Conservation (phyloP, 1,140 invertebrate genomes). For the Drosophila ambigua region DNA sequence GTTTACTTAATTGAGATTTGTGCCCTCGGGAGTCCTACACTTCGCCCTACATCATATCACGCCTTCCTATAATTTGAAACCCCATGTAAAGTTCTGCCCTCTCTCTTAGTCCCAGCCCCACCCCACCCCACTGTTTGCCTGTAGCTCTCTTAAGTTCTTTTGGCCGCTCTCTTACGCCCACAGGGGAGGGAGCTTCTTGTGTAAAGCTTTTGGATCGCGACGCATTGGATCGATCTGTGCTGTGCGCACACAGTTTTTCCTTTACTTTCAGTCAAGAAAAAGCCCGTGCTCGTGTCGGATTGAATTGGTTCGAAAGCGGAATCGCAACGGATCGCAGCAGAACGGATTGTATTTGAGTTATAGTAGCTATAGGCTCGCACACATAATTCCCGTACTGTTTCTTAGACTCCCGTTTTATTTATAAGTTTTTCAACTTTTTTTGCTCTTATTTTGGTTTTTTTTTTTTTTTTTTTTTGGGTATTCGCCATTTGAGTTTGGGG, state of each 20-base stretch:
- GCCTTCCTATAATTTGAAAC: neutral
- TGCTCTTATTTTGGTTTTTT: conserved; percentile 8
- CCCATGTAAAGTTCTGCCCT: conserved; percentile 8
- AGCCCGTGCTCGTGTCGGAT: conserved; percentile 51
- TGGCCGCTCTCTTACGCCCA: conserved; percentile 15
- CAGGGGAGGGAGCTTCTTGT: conserved; percentile 40
- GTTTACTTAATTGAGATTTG: conserved; percentile 63
- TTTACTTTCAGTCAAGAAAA: conserved; percentile 61
- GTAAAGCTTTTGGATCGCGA: conserved; percentile 40
- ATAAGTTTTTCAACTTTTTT: conserved; percentile 54
- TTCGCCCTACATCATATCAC: too few relatives aligned
- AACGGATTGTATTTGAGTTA: neutral
- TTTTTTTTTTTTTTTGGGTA: conserved; percentile 37
- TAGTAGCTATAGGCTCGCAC: conserved; percentile 19
- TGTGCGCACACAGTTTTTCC: conserved; percentile 55
- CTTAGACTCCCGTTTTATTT: conserved; percentile 58
- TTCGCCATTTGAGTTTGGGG: conserved; percentile 60
- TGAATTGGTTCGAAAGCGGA: conserved; percentile 21
- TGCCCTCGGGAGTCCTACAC: conserved; percentile 14
- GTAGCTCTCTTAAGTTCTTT: conserved; percentile 37
- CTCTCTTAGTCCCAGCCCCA: conserved; percentile 11
- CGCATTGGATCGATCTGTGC: conserved; percentile 40
- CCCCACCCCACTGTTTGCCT: conserved; percentile 15
- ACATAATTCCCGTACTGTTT: conserved; percentile 34
- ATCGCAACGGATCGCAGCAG: conserved; percentile 23